Base-by-base conservation (phyloP, 2,888 invertebrate genomes). In the Calliopum simillimum region DNA sequence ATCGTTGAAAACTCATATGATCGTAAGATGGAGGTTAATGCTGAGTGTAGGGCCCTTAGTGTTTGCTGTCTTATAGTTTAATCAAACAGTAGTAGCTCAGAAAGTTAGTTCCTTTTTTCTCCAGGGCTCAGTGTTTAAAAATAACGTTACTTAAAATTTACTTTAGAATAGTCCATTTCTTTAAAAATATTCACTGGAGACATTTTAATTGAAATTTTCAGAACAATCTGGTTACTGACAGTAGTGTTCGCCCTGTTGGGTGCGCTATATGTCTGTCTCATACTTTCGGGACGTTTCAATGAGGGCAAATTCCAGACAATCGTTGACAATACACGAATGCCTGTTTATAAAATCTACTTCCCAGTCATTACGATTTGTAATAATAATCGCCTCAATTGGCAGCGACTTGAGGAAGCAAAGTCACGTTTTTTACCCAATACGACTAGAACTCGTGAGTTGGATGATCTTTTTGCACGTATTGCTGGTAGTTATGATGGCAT, bases 301-400 rank as follows among this genome's bases (percentile, higher is more conserved):
- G 83, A 79, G 4, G 82, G 81, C n/a, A 78, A 76, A 21, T 76
- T 85, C 13, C 80, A 85, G 66, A 86, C 86, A 0, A 82, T 86
- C 4, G 84, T 86, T 19, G 84, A 85, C 43, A 83, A 79, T 46
- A 85, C 86, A 1, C 82, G 82, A 0, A 77, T 69, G 71, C 84
- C 85, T 2, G 80, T 86, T 0, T 83, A 81, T 73, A 77, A 81
- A 19, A 84, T 86, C 12, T 66, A 79, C 4, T 86, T 81, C 75
- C 86, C 86, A 14, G 83, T 83, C 13, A 74, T 86, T 3, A 82
- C 84, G 16, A 80, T 86, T 47, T 86, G 86, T 70, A 85, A 85
- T 76, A 69, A 70, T 13, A 84, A 86, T 76, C 84, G 82, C 2
- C 78, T 86, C 11, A 85, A 86, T 73, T 86, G 85, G 86, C 70